These are phyloP conservation scores for Smithornis capensis DNA, from an alignment of 2,113 vertebrate genomes.

Conservation along the genomic window DNA sequence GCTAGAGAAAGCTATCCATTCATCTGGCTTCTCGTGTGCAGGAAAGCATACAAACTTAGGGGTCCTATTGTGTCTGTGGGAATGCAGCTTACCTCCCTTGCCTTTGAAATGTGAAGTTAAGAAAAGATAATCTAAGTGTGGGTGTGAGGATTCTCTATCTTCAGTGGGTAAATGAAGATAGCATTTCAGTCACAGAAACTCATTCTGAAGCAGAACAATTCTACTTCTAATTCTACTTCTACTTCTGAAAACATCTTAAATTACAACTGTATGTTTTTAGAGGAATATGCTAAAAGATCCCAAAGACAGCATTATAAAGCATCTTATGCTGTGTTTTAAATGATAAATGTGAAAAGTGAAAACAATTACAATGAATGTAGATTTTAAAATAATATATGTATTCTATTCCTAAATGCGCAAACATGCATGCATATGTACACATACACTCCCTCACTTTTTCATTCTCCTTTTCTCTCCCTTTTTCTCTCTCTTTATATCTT, in stretches of 20 bases:
- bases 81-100: not conserved
- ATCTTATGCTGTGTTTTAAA: not conserved
- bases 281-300: not conserved
- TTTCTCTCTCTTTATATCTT: not conserved
- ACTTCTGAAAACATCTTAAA: not conserved
- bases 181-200: not conserved
- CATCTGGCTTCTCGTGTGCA: not conserved
- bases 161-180: not conserved
- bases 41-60: not conserved
- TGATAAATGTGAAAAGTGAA: not conserved
- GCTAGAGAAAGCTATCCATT: not conserved
- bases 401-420: not conserved
- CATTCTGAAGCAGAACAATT: not conserved
- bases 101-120: not conserved
- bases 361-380: not conserved
- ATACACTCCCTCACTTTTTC: not conserved
- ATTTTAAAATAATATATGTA: not conserved
- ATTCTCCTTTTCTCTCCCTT: not conserved
- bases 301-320: not conserved
- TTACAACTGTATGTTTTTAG: not conserved
- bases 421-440: accelerated
- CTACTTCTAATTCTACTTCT: not conserved
- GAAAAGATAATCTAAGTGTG: not conserved
- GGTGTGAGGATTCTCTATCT: not conserved
- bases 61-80: not conserved